Evolutionary conservation across 2,113 vertebrate genomes (phyloP).

Genomic region (Mustela nigripes): DNA sequence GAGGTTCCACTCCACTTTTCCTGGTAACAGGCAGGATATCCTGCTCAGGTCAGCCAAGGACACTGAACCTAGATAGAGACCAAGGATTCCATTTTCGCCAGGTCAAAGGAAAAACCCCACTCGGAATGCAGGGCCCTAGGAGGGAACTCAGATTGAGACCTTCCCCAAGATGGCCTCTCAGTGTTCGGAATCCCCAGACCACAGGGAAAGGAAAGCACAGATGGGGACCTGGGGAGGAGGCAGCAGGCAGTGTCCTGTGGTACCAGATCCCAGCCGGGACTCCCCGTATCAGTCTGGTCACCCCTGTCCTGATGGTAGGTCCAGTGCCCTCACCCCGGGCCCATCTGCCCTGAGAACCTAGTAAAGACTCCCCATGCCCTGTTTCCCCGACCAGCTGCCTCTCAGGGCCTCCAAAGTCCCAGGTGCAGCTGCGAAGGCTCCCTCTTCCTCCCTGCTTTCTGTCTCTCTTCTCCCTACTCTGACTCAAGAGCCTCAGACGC

Average conservation of each 20-base stretch:
- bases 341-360: too few relatives aligned
- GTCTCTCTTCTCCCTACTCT: not conserved
- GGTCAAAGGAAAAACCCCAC: not conserved
- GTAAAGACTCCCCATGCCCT: too few relatives aligned
- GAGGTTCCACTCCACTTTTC: not conserved
- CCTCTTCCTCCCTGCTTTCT: not conserved
- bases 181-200: not conserved
- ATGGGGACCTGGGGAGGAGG: not conserved
- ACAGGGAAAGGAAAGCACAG: not conserved
- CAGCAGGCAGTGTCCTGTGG: not conserved
- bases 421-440: too few relatives aligned
- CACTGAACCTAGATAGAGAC: not conserved
- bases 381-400: not conserved
- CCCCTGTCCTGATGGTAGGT: not conserved
- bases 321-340: not conserved
- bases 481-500: not conserved
- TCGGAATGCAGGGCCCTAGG: not conserved
- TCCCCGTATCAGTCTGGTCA: not conserved
- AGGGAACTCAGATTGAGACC: not conserved
- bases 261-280: not conserved
- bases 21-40: constrained; percentile 11
- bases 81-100: not conserved
- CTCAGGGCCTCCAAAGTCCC: not conserved
- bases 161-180: not conserved
- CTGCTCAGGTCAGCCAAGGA: constrained; percentile 43